These are phyloP conservation scores for Platycercus adscitus DNA, from an alignment of 2,113 vertebrate genomes.

Conservation along the genomic window DNA sequence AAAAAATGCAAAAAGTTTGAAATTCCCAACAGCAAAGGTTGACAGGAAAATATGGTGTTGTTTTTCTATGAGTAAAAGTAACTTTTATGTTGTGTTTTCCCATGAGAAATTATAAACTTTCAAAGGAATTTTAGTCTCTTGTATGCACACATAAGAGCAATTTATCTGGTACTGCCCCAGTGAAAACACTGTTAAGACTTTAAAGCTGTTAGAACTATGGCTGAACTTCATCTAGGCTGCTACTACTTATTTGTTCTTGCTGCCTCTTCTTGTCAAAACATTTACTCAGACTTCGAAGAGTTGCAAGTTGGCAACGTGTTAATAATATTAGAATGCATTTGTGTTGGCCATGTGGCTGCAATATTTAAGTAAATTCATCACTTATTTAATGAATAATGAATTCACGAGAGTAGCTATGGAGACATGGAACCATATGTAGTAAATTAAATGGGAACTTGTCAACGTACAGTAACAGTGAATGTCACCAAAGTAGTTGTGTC, in stretches of 20 bases:
- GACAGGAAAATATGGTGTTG: conserved; percentile 88
- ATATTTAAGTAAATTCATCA: conserved; percentile 79
- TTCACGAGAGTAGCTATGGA: conserved; percentile 73
- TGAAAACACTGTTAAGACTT: conserved; percentile 82
- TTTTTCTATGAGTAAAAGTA: conserved; percentile 85
- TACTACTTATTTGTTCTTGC: conserved; percentile 83
- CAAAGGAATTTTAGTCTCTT: conserved; percentile 85
- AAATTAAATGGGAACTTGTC: conserved; percentile 74
- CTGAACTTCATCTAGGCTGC: conserved; percentile 79
- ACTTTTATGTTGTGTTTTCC: conserved; percentile 85
- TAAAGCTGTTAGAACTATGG: conserved; percentile 80
- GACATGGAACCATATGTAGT: conserved; percentile 68
- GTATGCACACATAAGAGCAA: conserved; percentile 83
- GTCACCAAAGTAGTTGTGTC: conserved; percentile 58
- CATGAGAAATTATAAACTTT: conserved; percentile 88
- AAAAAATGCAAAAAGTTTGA: conserved; percentile 86
- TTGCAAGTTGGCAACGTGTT: conserved; percentile 81
- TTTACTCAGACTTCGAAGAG: conserved; percentile 79
- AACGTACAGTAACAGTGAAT: conserved; percentile 55
- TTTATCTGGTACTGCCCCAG: conserved; percentile 83
- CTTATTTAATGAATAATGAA: conserved; percentile 81
- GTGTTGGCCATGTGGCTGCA: conserved; percentile 80
- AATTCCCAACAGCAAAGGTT: conserved; percentile 87
- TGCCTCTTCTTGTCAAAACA: conserved; percentile 84
- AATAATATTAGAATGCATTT: conserved; percentile 83